Conservation (phyloP, 2,888 invertebrate genomes). For the Pteria penguin region DNA sequence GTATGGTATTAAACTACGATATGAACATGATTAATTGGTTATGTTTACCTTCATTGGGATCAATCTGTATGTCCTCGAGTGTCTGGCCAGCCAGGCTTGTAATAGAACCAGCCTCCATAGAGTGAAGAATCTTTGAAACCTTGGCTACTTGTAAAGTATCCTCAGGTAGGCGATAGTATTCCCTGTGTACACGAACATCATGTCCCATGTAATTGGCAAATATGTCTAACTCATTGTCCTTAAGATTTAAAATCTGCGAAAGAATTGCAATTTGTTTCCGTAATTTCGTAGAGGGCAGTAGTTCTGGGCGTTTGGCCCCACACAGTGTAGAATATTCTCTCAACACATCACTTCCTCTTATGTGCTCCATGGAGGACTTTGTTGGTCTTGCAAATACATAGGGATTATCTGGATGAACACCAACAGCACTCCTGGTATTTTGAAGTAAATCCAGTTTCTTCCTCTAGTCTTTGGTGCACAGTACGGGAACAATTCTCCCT, state of each 20-base stretch:
- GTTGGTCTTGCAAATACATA: slow-evolving; percentile 22
- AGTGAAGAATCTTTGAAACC: background rate
- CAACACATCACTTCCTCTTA: slow-evolving; percentile 26
- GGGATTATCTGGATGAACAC: slow-evolving; percentile 6
- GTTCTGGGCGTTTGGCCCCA: background rate
- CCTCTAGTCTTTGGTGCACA: background rate
- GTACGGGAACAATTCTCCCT: background rate
- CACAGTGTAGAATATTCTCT: background rate
- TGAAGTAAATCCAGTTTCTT: background rate
- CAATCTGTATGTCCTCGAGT: background rate
- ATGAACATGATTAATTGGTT: too few species aligned
- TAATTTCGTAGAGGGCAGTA: background rate
- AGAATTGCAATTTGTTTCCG: background rate
- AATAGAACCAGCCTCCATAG: background rate
- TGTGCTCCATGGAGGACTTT: slow-evolving; percentile 4
- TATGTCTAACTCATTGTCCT: background rate
- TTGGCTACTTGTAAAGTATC: background rate
- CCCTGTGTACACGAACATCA: background rate
- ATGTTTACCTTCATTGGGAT: background rate
- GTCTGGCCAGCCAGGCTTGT: background rate
- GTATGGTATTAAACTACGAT: too few species aligned
- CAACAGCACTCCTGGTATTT: background rate
- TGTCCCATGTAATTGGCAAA: background rate
- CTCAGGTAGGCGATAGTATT: background rate
- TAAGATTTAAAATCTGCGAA: background rate